phyloP scores from a whole-genome alignment of 2,113 vertebrate genomes.

The Microtus pennsylvanicus region DNA sequence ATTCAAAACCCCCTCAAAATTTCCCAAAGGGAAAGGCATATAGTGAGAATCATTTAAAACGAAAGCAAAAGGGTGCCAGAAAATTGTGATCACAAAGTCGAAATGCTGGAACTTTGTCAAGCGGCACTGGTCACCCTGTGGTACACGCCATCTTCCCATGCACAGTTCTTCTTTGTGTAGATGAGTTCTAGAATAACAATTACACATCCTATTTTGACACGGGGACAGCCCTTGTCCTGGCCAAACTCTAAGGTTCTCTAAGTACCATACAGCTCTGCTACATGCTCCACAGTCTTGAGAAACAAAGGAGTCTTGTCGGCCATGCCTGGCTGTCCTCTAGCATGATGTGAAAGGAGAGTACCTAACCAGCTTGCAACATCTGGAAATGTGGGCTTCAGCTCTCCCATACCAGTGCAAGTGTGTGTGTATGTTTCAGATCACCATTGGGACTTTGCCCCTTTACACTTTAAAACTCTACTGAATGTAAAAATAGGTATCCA shows the following conservation, averaged over 20 bases:
- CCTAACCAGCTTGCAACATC: conserved; percentile 15
- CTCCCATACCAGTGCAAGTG: background rate
- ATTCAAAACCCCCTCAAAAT: background rate
- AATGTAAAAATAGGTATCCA: background rate
- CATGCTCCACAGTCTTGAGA: background rate
- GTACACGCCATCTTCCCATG: background rate
- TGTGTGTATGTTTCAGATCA: background rate
- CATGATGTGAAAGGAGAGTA: background rate
- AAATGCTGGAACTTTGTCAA: background rate
- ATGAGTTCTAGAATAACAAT: background rate
- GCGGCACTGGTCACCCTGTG: background rate
- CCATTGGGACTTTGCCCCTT: background rate
- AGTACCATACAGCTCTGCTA: background rate
- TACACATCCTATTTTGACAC: background rate
- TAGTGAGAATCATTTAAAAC: too few relatives aligned
- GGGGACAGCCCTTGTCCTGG: background rate
- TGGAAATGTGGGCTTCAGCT: background rate
- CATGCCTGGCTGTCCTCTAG: background rate
- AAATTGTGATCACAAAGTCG: background rate
- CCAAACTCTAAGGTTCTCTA: background rate
- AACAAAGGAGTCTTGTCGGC: background rate
- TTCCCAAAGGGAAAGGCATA: background rate
- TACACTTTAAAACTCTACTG: background rate
- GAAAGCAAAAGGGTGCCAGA: background rate
- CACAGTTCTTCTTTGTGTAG: background rate